Evolutionary conservation across 1,140 invertebrate species (phyloP).

Genomic region (Neoseiulus cucumeris): DNA sequence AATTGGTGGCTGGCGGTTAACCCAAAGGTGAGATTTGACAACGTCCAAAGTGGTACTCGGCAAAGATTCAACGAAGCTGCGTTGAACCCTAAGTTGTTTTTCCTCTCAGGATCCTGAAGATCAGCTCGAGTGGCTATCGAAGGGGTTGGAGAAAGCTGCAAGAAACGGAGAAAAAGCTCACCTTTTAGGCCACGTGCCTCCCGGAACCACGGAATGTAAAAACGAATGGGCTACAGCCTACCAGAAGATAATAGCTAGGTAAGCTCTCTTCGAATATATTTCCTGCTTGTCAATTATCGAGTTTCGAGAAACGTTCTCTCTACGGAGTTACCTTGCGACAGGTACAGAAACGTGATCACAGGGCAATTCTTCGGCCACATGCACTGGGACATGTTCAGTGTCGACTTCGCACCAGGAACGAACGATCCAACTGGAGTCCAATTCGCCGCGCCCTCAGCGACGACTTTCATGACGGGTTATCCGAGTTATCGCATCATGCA

Average conservation of each 20-base stretch:
- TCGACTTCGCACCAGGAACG: background rate
- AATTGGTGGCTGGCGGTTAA: constrained; percentile 3
- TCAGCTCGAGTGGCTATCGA: constrained; percentile 31
- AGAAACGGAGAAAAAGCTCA: constrained; percentile 29
- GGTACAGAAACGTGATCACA: background rate
- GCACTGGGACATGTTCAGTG: background rate
- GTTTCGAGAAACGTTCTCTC: too few relatives aligned
- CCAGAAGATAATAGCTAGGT: background rate
- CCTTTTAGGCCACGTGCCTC: constrained; percentile 33
- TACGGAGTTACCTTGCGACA: too few relatives aligned
- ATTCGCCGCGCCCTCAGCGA: background rate
- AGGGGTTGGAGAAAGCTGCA: constrained; percentile 28
- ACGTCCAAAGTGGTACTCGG: too few relatives aligned
- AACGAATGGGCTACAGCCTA: constrained; percentile 3
- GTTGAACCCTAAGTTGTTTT: background rate
- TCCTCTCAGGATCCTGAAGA: constrained; percentile 27
- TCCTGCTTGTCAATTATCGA: background rate
- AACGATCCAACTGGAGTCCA: background rate
- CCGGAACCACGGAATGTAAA: constrained; percentile 19
- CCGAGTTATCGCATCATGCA: background rate
- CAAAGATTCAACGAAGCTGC: too few relatives aligned
- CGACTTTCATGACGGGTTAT: background rate
- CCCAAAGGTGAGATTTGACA: background rate
- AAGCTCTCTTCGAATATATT: background rate
- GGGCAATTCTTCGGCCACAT: constrained; percentile 8